Evolutionary conservation across 2,888 invertebrate species (phyloP).

Genomic region (Pachydiplax longipennis): DNA sequence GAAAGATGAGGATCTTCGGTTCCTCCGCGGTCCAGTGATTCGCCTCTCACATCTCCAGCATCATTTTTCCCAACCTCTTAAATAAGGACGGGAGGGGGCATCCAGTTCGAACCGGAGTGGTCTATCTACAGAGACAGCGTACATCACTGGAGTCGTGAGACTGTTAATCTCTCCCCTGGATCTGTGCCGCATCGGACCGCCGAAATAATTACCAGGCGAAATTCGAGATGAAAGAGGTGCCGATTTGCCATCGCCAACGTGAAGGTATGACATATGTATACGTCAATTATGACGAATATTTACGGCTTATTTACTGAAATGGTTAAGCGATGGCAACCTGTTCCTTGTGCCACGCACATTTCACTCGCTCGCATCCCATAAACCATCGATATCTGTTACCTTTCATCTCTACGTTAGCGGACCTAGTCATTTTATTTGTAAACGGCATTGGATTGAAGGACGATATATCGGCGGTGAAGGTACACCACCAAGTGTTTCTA

Average conservation of each 20-base stretch:
- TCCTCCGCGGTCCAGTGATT: background rate
- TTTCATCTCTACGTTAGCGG: background rate
- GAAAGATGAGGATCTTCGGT: background rate
- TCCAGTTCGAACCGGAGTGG: background rate
- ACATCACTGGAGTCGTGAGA: too few species aligned
- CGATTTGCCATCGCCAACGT: too few species aligned
- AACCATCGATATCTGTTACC: constrained; percentile 3
- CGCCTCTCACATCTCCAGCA: background rate
- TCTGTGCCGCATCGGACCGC: too few species aligned
- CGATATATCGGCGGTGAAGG: background rate
- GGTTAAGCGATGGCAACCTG: too few species aligned
- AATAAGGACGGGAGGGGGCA: background rate
- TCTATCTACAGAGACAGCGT: background rate
- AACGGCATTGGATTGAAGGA: background rate
- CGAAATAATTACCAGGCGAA: too few species aligned
- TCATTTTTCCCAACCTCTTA: background rate
- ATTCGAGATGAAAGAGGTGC: too few species aligned
- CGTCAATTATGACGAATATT: too few species aligned
- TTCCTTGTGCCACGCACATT: too few species aligned
- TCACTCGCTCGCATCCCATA: background rate
- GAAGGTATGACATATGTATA: too few species aligned
- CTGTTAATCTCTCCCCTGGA: too few species aligned
- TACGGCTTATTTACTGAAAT: too few species aligned
- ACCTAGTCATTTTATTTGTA: constrained; percentile 4
- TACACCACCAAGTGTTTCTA: background rate